A percentile compares a stretch with the other conserved stretches of the same genome.
These are phyloP conservation scores for Cyrtonyx montezumae DNA, from an alignment of 2,113 vertebrate genomes.

Conservation along the genomic window DNA sequence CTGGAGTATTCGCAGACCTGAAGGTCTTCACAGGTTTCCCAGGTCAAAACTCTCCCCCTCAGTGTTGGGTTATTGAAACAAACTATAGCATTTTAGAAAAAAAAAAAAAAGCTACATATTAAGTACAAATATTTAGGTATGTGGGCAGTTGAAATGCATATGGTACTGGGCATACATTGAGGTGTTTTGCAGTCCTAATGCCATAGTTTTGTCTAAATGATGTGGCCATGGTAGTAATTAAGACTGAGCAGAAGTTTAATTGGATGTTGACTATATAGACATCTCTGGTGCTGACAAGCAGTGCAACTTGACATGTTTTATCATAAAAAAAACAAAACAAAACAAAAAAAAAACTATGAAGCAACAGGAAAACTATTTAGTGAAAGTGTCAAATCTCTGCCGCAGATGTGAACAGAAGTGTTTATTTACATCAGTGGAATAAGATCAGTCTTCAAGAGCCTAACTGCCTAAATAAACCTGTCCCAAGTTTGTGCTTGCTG, in stretches of 20 bases:
- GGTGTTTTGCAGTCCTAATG: neutral
- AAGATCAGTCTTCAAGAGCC: neutral
- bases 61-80: neutral
- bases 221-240: neutral
- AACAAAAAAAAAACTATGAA: no score
- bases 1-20: neutral
- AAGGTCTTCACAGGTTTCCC: neutral
- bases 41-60: neutral
- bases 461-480: neutral
- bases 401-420: neutral
- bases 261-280: neutral
- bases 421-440: neutral
- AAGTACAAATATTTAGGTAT: neutral
- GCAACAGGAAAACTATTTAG: neutral
- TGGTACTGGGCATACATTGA: neutral
- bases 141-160: neutral
- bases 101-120: neutral
- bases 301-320: neutral
- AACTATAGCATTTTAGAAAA: neutral
- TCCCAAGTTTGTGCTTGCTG: neutral
- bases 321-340: neutral
- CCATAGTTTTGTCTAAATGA: neutral
- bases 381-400: neutral
- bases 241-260: neutral
- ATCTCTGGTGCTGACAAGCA: neutral